phyloP scores from a whole-genome alignment of 1,140 invertebrate species.

The Drosophila triauraria region DNA sequence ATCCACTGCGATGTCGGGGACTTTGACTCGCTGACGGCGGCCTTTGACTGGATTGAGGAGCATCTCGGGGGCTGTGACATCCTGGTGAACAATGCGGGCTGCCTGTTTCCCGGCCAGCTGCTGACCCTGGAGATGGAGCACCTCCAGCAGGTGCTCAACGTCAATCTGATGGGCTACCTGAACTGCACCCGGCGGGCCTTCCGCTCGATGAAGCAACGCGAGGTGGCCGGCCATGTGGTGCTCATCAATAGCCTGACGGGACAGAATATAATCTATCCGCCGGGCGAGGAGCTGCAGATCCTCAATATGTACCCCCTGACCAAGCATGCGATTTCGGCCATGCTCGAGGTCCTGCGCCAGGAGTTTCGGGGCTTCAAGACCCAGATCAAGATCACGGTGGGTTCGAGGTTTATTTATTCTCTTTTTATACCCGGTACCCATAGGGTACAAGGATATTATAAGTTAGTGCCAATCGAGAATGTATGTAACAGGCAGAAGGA shows the following conservation, averaged over 20 bases:
- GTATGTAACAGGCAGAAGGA: too few species aligned
- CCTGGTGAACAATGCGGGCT: constrained; percentile 91
- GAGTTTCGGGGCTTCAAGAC: constrained; percentile 86
- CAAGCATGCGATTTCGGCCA: constrained; percentile 87
- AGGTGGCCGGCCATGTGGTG: constrained; percentile 89
- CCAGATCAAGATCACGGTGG: constrained; percentile 87
- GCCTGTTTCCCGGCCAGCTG: constrained; percentile 70
- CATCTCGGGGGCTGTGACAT: constrained; percentile 89
- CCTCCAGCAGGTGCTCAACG: constrained; percentile 86
- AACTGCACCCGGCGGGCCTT: constrained; percentile 89
- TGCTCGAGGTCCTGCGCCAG: constrained; percentile 87
- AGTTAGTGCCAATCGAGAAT: too few species aligned
- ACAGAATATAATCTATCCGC: constrained; percentile 56
- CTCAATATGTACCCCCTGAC: constrained; percentile 86
- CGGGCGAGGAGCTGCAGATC: constrained; percentile 33
- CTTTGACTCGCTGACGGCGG: constrained; percentile 87
- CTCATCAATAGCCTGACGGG: constrained; percentile 75
- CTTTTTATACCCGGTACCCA: too few species aligned
- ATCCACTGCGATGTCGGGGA: constrained; percentile 88
- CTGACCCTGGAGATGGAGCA: constrained; percentile 45
- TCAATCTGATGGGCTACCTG: constrained; percentile 89
- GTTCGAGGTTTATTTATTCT: constrained; percentile 6
- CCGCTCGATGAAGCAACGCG: constrained; percentile 88
- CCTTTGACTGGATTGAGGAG: constrained; percentile 88
- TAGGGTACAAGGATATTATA: too few species aligned